Base-by-base conservation (phyloP, 2,888 invertebrate species). In the Cactoblastis cactorum region DNA sequence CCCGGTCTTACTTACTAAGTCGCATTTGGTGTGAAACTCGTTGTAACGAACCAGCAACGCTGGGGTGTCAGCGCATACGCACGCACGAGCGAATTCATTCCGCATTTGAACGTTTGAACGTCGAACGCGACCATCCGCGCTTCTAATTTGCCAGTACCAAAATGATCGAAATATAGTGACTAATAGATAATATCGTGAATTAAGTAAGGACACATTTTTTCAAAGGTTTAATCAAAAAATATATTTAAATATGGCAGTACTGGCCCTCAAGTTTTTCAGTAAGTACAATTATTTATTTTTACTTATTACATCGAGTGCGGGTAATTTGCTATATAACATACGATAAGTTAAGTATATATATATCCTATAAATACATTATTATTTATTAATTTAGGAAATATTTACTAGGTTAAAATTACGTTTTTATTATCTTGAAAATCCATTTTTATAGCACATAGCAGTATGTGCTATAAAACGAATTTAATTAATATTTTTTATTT, bases 181-280 rank as follows among this genome's bases (percentile, higher is more conserved):
- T 41, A 15, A 18, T 17, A 33, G 3, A 15, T 12, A 34, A 24
- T 38, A 47, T 48, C 15, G 19, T 34, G 45, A 41, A 32, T 39
- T 34, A 45, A 32, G 33, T 19, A 50, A 45, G 52, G 51, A 46
- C 59, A 17, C 50, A 53, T 63, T 67, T 65, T 62, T 54, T 55
- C 52, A 48, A 15, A 54, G 14, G 19, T 45, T 49, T 49, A 52
- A 47, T 41, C 58, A 45, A 52, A 51, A 32, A 32, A 51, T 51
- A 38, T 38, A 37, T 3, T 50, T 41, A 6, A 74, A 67, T 67
- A 86, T 86, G 86, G 85, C 85, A 66, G 76, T 83, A 68, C 74
- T 85, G 55, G 72, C 71, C 62, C 57, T 84, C 43, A 85, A 85
- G 62, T 58, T 76, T 63, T 77, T 85, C 50, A 83, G 86, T 86